Conservation (phyloP, 2,888 invertebrate species). For the Dryadula phaetusa region DNA sequence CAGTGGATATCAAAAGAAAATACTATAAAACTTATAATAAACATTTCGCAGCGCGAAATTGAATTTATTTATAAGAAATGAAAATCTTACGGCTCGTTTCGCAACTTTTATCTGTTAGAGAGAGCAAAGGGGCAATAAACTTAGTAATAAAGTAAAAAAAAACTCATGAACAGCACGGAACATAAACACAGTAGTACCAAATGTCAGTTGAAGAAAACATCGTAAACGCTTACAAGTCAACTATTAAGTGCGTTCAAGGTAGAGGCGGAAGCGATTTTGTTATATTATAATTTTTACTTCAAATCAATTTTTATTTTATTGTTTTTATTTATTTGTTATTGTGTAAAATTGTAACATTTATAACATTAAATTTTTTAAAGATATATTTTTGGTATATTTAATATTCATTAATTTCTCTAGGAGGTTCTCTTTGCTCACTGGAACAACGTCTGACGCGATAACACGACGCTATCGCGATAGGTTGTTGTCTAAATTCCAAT, state of each 20-base stretch:
- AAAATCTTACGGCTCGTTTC: constrained; percentile 39
- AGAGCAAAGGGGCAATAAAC: constrained; percentile 65
- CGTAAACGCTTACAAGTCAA: constrained; percentile 75
- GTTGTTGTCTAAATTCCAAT: no score
- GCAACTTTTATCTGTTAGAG: constrained; percentile 46
- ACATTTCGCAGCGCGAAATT: constrained; percentile 12
- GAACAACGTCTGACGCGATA: no score
- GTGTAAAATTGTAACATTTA: no score
- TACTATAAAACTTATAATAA: not conserved
- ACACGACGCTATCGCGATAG: no score
- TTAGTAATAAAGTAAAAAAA: constrained; percentile 72
- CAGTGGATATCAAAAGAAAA: not conserved
- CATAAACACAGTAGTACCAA: constrained; percentile 67
- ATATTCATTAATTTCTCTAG: no score
- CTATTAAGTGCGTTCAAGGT: constrained; percentile 48
- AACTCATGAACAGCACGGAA: constrained; percentile 64
- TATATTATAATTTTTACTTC: no score
- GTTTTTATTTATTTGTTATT: no score
- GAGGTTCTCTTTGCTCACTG: no score
- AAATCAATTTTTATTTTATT: no score
- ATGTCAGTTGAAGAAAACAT: constrained; percentile 70
- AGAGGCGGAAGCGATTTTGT: constrained; percentile 14
- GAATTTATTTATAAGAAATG: constrained; percentile 33
- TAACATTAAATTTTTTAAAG: no score
- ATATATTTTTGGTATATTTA: no score